Evolutionary conservation across 2,113 vertebrate species (phyloP).

Genomic region (Merops nubicus): DNA sequence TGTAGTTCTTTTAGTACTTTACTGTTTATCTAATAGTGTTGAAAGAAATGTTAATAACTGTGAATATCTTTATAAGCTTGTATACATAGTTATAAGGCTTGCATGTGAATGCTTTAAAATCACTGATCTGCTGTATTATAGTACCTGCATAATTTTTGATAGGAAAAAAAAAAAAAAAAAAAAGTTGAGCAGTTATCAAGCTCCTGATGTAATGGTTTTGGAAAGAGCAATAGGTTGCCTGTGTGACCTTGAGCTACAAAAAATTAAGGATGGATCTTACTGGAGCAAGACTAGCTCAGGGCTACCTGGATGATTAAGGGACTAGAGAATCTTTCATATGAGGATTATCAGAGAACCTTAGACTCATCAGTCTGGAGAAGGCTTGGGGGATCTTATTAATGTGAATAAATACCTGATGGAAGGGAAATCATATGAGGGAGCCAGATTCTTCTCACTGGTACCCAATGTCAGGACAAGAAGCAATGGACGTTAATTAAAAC

Average conservation of each 20-base stretch:
- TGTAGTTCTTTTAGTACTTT: background rate
- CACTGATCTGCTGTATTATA: fast-evolving
- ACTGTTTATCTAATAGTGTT: background rate
- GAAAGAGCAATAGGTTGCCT: background rate
- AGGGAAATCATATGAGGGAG: background rate
- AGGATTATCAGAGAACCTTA: background rate
- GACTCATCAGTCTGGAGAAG: background rate
- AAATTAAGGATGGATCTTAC: background rate
- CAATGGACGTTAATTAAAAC: background rate
- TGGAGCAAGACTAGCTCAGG: background rate
- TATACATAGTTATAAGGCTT: background rate
- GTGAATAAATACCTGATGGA: background rate
- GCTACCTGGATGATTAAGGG: background rate
- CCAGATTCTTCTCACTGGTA: background rate
- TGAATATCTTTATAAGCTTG: background rate
- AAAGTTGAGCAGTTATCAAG: fast-evolving
- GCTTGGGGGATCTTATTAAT: background rate
- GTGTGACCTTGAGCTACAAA: background rate
- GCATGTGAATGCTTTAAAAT: background rate
- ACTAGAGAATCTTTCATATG: background rate
- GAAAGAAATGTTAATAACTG: background rate
- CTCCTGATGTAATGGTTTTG: background rate
- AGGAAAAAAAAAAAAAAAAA: background rate
- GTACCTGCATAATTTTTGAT: background rate
- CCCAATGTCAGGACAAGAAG: background rate